Base-by-base conservation (phyloP, 2,797 vertebrate species). In the Lutjanus campechanus region DNA sequence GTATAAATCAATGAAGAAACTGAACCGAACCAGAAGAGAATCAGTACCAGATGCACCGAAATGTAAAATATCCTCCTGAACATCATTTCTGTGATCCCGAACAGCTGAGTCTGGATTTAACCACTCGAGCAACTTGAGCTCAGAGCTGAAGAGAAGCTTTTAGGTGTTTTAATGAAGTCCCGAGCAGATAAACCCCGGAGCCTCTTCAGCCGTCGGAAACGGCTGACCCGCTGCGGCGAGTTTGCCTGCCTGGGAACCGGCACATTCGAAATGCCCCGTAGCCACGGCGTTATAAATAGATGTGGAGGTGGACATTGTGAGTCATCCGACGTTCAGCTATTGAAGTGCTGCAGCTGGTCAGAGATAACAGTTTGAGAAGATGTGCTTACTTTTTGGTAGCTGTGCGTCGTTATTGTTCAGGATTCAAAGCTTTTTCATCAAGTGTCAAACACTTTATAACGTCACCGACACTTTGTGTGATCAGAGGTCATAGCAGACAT, bases 221-320 rank as follows among this genome's bases (percentile, higher is more conserved):
- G 1, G 66, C 55, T 56, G 84, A 88, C 79, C 81, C 9, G 19
- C 15, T 72, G 77, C 56, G 81, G 65, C 58, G 43, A 11, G 20
- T 29, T 54, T 54, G n/a, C n/a, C 59, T 76, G 60, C 66, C 49
- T 65, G 0, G 4, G 66, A 86, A 72, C 67, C 58, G 5, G 64
- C 50, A 3, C 62, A 58, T 67, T 72, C 13, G 1, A 51, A 69
- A 76, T 36, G 76, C 47, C 77, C 76, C 1, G 47, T 40, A 79
- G 76, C 63, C 1, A 15, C 17, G 64, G 68, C 67, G 51, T 85
- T 84, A 84, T 81, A 79, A 85, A 81, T 86, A 77, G 55, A 82
- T 29, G 50, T 64, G 76, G 50, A 77, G 56, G 81, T 77, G 74
- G 76, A 50, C 71, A 49, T 25, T 60, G 16, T 87, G 87, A 90